These are phyloP conservation scores for Chloropsis hardwickii DNA, from an alignment of 2,113 vertebrate species.

Conservation along the genomic window DNA sequence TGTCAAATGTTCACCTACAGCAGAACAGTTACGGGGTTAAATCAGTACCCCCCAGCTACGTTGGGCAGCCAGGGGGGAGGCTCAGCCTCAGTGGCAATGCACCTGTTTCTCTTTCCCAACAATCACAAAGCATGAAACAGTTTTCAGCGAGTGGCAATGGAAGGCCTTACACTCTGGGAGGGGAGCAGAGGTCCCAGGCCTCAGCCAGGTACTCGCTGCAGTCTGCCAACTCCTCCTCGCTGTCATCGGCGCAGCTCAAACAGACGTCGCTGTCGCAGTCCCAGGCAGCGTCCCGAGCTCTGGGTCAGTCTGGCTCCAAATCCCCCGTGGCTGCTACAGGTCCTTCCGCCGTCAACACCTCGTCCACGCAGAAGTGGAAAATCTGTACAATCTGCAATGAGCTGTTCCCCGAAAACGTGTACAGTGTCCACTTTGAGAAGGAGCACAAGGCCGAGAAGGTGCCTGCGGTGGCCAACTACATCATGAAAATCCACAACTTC, in stretches of 20 bases:
- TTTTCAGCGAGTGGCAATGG: conserved; percentile 82
- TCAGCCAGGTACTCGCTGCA: conserved; percentile 78
- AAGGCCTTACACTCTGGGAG: conserved; percentile 76
- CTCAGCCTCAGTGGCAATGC: conserved; percentile 82
- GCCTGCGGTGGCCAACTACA: conserved; percentile 96
- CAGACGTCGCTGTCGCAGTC: conserved; percentile 80
- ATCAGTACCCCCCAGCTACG: conserved; percentile 75
- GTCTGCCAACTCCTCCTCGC: conserved; percentile 75
- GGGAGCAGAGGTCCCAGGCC: conserved; percentile 75
- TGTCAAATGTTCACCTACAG: conserved; percentile 86
- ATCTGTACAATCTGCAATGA: conserved; percentile 99
- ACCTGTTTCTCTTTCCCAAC: conserved; percentile 87
- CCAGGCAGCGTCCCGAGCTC: conserved; percentile 70
- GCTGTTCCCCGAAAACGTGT: conserved; percentile 97
- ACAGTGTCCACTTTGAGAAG: conserved; percentile 96
- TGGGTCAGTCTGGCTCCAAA: conserved; percentile 76
- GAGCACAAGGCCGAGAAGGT: conserved; percentile 99
- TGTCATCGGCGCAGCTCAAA: conserved; percentile 80
- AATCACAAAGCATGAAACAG: conserved; percentile 90
- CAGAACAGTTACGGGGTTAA: conserved; percentile 87
- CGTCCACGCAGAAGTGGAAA: conserved; percentile 98
- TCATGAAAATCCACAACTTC: conserved; percentile 99
- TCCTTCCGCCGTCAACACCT: conserved; percentile 85
- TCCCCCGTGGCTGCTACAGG: conserved; percentile 75
- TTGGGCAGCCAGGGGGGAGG: conserved; percentile 83